Conservation (phyloP, 2,797 vertebrate genomes). For the Carcharodon carcharias region DNA sequence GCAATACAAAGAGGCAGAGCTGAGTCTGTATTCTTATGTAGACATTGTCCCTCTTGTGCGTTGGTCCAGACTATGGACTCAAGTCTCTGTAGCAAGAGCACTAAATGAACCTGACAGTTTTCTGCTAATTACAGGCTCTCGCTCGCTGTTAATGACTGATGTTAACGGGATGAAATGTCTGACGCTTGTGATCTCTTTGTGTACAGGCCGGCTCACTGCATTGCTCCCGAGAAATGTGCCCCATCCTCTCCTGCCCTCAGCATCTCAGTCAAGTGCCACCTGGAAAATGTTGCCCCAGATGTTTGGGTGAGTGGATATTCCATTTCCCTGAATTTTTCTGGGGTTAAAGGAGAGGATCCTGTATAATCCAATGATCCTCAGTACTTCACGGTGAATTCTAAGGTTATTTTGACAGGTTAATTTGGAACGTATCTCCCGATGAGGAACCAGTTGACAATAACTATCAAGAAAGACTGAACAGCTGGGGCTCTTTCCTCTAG, state of each 20-base stretch:
- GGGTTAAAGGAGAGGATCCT: not conserved
- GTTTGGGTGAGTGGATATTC: conserved; percentile 70
- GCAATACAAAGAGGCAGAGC: not conserved
- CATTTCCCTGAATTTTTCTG: not conserved
- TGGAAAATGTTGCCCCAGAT: conserved; percentile 86
- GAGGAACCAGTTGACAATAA: too few species aligned
- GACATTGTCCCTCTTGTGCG: not conserved
- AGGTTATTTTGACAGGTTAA: not conserved
- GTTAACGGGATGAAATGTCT: not conserved
- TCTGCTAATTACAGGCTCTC: not conserved
- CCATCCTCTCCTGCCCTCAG: conserved; percentile 88
- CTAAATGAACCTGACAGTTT: not conserved
- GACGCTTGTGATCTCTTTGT: not conserved
- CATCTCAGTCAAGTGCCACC: conserved; percentile 80
- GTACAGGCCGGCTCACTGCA: conserved; percentile 78
- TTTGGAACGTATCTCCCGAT: not conserved
- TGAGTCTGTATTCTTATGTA: not conserved
- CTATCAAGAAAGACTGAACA: not conserved
- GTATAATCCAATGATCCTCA: not conserved
- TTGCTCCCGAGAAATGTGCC: conserved; percentile 81
- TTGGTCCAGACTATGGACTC: not conserved
- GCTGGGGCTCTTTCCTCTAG: not conserved
- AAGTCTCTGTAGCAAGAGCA: not conserved
- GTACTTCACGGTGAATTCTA: too few species aligned
- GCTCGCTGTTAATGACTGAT: not conserved